Percentiles rank a stretch among this genome's conserved stretches.
Evolutionary conservation across 2,113 vertebrate species (phyloP).

Genomic region (Oryzias javanicus): DNA sequence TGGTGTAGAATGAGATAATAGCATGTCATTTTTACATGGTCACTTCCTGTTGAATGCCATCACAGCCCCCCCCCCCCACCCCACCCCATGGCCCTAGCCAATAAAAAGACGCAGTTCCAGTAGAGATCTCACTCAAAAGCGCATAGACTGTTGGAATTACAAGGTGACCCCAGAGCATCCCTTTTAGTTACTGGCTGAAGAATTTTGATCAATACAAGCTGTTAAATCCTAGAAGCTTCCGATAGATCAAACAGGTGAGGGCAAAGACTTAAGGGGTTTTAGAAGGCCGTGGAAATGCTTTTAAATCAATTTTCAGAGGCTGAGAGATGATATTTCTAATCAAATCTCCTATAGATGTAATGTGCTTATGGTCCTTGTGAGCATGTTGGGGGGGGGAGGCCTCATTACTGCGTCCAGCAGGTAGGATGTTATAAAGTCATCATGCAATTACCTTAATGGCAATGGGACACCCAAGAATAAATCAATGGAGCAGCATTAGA

Average conservation of each 20-base stretch:
- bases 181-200: conserved; percentile 43
- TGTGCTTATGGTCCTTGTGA: conserved; percentile 61
- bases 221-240: conserved; percentile 61
- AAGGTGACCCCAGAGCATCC: conserved; percentile 57
- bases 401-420: conserved; percentile 62
- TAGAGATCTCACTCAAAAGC: conserved; percentile 53
- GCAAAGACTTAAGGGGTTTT: conserved; percentile 64
- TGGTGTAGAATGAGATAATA: conserved; percentile 38
- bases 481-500: conserved; percentile 76
- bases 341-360: conserved; percentile 64
- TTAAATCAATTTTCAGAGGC: conserved; percentile 70
- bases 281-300: conserved; percentile 58
- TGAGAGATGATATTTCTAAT: conserved; percentile 71
- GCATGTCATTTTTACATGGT: conserved; percentile 41
- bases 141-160: conserved; percentile 49
- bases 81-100: conserved; percentile 15
- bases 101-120: conserved; percentile 41
- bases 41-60: conserved; percentile 49
- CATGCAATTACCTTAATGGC: conserved; percentile 81
- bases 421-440: conserved; percentile 79
- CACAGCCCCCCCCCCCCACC: conserved; percentile 42
- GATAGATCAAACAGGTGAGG: conserved; percentile 69
- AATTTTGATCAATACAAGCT: conserved; percentile 65
- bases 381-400: conserved; percentile 29
- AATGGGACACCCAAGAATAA: conserved; percentile 72